Evolutionary conservation across 2,888 invertebrate genomes (phyloP).

Genomic region (Galerucella nymphaeae): DNA sequence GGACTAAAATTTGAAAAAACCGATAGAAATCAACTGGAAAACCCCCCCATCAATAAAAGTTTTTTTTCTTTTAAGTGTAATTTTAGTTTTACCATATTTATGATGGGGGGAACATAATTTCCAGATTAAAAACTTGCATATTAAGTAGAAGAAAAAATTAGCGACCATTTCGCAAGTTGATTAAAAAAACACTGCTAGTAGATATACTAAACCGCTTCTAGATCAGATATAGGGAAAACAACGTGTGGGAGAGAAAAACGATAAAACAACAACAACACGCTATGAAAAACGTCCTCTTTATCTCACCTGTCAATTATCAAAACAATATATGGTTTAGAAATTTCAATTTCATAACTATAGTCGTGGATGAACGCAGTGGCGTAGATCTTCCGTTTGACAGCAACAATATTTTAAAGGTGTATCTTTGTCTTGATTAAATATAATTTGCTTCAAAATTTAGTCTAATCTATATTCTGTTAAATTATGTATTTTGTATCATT

Average conservation of each 20-base stretch:
- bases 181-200: background rate
- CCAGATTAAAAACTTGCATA: background rate
- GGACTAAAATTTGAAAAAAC: background rate
- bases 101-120: background rate
- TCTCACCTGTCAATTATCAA: too few relatives aligned
- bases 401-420: too few relatives aligned
- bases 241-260: too few relatives aligned
- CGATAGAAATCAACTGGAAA: background rate
- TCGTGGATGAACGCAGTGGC: too few relatives aligned
- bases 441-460: background rate
- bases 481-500: slow-evolving; percentile 8
- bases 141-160: background rate
- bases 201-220: background rate
- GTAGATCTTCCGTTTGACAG: too few relatives aligned
- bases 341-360: too few relatives aligned
- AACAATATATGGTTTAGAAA: too few relatives aligned
- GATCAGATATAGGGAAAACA: too few relatives aligned
- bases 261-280: too few relatives aligned
- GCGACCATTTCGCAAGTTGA: background rate
- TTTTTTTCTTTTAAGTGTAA: background rate
- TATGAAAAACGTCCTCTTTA: too few relatives aligned
- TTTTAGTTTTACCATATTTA: background rate
- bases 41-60: background rate
- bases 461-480: slow-evolving; percentile 14
- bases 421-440: background rate